phyloP scores from a whole-genome alignment of 2,888 invertebrate genomes.

The Stramonita haemastoma region DNA sequence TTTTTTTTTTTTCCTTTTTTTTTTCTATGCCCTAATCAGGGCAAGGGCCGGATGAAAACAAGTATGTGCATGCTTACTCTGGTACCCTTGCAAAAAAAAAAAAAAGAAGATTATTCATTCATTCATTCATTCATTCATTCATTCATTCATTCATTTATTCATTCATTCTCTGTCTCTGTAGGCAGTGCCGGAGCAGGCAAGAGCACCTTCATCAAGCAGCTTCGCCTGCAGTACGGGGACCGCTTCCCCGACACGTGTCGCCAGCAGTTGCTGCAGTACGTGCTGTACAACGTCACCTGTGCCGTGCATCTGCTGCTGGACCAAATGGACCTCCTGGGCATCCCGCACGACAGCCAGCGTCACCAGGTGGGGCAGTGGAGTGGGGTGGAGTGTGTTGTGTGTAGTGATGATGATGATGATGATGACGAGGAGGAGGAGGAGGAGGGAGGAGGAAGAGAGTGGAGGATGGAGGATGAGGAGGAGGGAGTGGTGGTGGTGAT shows the following conservation, averaged over 20 bases:
- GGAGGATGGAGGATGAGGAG: too few species aligned
- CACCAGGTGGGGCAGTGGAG: slow-evolving; percentile 48
- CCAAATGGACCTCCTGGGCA: slow-evolving; percentile 62
- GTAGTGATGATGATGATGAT: too few species aligned
- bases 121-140: too few species aligned
- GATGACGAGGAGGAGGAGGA: too few species aligned
- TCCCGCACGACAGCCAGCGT: slow-evolving; percentile 55
- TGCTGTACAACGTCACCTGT: slow-evolving; percentile 69
- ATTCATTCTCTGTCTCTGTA: slow-evolving; percentile 41
- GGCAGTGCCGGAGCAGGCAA: slow-evolving; percentile 74
- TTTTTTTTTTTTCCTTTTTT: neutral
- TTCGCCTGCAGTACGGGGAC: slow-evolving; percentile 71
- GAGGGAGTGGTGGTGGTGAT: too few species aligned
- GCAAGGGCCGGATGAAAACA: too few species aligned
- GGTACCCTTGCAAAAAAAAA: too few species aligned
- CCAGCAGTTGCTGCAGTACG: slow-evolving; percentile 58
- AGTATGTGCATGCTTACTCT: too few species aligned
- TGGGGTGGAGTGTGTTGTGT: too few species aligned
- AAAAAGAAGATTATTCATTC: too few species aligned
- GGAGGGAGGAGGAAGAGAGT: too few species aligned
- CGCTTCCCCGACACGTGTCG: slow-evolving; percentile 68
- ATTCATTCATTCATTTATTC: too few species aligned
- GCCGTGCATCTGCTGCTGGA: slow-evolving; percentile 67
- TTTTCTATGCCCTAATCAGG: neutral
- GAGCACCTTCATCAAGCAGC: slow-evolving; percentile 74